Evolutionary conservation across 1,140 invertebrate genomes (phyloP), one percentile per base, ranked within the genome.

Genomic region (Drosophila novamexicana): DNA sequence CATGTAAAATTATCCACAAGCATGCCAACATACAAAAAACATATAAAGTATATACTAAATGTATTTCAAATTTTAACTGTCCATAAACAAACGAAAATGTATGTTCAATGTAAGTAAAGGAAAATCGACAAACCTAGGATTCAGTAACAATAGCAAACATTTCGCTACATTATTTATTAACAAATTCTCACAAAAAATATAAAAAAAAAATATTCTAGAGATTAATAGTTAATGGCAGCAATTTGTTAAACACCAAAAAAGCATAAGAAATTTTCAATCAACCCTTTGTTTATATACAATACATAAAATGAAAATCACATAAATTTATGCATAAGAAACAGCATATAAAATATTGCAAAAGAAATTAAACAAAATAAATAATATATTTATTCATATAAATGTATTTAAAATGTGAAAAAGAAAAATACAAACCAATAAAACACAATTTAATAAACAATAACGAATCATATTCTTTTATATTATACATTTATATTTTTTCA

Each of bases 311-410:
- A 73, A 70, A 85, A 80, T 77, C 77, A 88, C 63, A 73, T 88
- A 75, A 71, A 79, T 62, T 71, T 76, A 76, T 76, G 68, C 56
- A 72, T 76, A 86, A 86, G 85, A 79, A 86, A 83, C 79, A 81
- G 78, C 70, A 84, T 84, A 84, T 84, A 84, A 77, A 80, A 78
- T 61, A 75, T 77, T 69, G 77, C 82, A 81, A 81, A 69, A 66
- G 1, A 64, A 57, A 77, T 56, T 79, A 83, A 89, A 88, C 72
- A 75, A 89, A 80, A 70, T 84, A 89, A 80, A 90, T 67, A 54
- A 90, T 89, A 90, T 89, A 89, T 89, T 89, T 89, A 89, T 89
- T 84, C 85, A 89, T 90, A 84, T 89, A 89, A 89, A 84, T 89
- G 84, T 89, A 89, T 90, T 89, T 89, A 79, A 88, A 89, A 89